These are phyloP conservation scores for Actenoides hombroni DNA, from an alignment of 2,113 vertebrate genomes.

Conservation along the genomic window DNA sequence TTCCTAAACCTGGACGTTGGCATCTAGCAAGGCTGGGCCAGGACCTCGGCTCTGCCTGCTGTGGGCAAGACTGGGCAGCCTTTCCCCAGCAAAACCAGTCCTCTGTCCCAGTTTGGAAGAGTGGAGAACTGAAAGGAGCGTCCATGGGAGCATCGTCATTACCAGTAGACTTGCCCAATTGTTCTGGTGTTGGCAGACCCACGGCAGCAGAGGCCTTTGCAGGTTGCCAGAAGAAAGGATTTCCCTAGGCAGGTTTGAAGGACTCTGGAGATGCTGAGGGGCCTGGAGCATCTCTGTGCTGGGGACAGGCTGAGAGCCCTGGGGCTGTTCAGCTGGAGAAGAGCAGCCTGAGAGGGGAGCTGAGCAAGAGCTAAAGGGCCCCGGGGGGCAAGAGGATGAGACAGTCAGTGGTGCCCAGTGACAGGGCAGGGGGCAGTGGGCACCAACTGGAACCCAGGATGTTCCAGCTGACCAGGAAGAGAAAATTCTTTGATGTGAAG, in stretches of 20 bases:
- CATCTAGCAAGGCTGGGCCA: not conserved
- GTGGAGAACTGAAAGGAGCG: accelerated
- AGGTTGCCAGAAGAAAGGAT: not conserved
- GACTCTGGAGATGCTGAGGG: not conserved
- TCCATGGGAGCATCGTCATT: not conserved
- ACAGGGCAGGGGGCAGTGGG: too few species aligned
- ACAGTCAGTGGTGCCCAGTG: too few species aligned
- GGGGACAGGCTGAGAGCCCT: not conserved
- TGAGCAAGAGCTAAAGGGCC: too few species aligned
- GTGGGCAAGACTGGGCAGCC: not conserved
- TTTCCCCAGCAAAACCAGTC: not conserved
- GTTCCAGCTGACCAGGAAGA: too few species aligned
- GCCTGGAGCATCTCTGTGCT: not conserved
- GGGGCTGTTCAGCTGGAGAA: not conserved
- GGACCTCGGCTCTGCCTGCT: not conserved
- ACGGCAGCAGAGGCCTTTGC: not conserved
- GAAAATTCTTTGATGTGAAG: too few species aligned
- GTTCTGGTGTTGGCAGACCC: not conserved
- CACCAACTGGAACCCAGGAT: too few species aligned
- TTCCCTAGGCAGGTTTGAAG: not conserved
- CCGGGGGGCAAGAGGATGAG: too few species aligned
- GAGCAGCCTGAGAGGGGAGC: not conserved
- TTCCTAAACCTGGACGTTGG: conserved; percentile 21
- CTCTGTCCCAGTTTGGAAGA: accelerated
- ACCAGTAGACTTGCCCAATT: accelerated